Conservation (phyloP, 1,140 invertebrate species). For the Bombus polaris region DNA sequence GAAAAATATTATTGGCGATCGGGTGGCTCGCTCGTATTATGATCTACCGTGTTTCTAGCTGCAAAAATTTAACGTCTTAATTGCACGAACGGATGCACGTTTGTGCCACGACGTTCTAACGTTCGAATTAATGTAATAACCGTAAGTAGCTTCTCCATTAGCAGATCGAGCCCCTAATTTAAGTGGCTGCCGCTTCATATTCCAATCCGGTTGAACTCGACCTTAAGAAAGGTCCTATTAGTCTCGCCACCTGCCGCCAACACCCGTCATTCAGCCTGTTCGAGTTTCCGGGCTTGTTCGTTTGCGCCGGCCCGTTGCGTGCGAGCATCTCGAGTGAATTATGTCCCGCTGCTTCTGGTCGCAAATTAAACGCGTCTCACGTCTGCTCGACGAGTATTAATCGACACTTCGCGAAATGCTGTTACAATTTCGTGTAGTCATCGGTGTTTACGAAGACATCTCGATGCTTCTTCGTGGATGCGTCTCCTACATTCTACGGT, state of each 20-base stretch:
- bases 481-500: background rate
- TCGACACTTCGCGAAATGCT: slow-evolving; percentile 56
- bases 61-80: slow-evolving; percentile 48
- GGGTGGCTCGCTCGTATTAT: slow-evolving; percentile 8
- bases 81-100: slow-evolving; percentile 6
- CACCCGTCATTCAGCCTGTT: slow-evolving; percentile 36
- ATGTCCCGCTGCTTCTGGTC: slow-evolving; percentile 43
- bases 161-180: slow-evolving; percentile 55
- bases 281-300: slow-evolving; percentile 1
- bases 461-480: background rate
- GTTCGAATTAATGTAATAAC: slow-evolving; percentile 61
- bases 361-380: slow-evolving; percentile 61
- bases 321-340: slow-evolving; percentile 60
- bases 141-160: slow-evolving; percentile 63
- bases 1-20: slow-evolving; percentile 33
- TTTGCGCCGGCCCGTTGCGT: slow-evolving; percentile 48
- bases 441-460: background rate
- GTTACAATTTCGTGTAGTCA: slow-evolving; percentile 25
- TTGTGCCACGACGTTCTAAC: background rate
- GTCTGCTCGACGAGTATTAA: slow-evolving; percentile 55
- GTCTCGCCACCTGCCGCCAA: slow-evolving; percentile 62
- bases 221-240: slow-evolving; percentile 68
- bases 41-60: slow-evolving; percentile 16
- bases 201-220: slow-evolving; percentile 55
- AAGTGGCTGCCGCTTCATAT: slow-evolving; percentile 62